phyloP scores from a whole-genome alignment of 2,113 vertebrate genomes.

The Limnothrissa miodon region DNA sequence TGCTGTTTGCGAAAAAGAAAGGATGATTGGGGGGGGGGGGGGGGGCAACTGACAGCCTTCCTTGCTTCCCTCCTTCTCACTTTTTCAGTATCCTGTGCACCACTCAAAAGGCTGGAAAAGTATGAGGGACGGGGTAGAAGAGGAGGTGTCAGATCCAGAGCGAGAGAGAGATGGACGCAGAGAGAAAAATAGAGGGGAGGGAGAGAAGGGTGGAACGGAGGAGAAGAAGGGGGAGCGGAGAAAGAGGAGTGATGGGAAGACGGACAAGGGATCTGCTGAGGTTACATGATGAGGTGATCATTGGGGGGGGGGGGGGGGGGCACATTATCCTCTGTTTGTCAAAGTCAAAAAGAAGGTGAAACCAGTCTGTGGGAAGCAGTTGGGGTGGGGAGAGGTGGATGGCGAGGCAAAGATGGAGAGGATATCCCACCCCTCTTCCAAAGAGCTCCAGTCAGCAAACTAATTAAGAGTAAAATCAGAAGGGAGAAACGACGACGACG shows the following conservation, averaged over 20 bases:
- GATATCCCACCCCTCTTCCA: constrained; percentile 20
- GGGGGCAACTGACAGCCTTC: neutral
- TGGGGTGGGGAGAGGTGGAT: constrained; percentile 26
- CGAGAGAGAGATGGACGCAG: neutral
- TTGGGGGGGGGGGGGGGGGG: neutral
- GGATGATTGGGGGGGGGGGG: neutral
- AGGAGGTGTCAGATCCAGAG: neutral
- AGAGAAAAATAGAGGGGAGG: neutral
- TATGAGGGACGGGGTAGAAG: neutral
- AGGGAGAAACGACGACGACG: constrained; percentile 17
- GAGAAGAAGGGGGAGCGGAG: constrained; percentile 14
- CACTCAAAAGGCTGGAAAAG: neutral
- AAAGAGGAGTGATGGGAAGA: constrained; percentile 25
- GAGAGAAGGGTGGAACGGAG: neutral
- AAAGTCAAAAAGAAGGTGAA: constrained; percentile 6
- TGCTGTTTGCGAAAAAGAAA: neutral
- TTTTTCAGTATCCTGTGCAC: neutral
- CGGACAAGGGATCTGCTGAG: constrained; percentile 37
- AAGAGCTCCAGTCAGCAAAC: constrained; percentile 29
- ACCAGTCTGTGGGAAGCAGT: constrained; percentile 48
- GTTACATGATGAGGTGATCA: constrained; percentile 24
- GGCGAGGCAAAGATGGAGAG: constrained; percentile 15
- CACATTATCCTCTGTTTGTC: neutral
- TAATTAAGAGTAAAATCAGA: constrained; percentile 33
- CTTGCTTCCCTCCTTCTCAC: neutral